Evolutionary conservation across 2,113 vertebrate species (phyloP).

Genomic region (Neopipo cinnamomea): DNA sequence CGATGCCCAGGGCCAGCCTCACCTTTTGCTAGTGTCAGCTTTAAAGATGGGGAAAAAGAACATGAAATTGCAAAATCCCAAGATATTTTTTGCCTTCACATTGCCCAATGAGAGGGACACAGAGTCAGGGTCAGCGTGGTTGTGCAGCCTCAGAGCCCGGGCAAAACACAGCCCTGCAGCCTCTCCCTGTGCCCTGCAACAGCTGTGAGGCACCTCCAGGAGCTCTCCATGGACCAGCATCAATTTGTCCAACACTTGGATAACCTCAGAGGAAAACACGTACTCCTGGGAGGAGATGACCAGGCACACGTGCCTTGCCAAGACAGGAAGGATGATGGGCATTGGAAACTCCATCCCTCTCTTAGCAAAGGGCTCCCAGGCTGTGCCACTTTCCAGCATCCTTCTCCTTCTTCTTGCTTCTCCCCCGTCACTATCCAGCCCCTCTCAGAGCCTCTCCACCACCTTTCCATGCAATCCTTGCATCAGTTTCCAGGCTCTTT

Average conservation of each 20-base stretch:
- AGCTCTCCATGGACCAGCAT: neutral
- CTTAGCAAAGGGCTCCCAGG: neutral
- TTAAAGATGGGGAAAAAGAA: neutral
- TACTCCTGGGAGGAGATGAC: neutral
- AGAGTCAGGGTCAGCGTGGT: accelerated
- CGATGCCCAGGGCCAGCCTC: neutral
- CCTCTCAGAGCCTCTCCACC: neutral
- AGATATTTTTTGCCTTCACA: neutral
- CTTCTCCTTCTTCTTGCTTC: neutral
- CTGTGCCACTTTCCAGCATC: neutral
- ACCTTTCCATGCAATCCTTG: neutral
- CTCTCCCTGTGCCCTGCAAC: neutral
- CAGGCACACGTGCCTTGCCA: neutral
- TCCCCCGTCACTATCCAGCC: neutral
- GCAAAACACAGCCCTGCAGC: neutral
- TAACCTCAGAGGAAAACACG: neutral
- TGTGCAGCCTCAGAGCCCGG: neutral
- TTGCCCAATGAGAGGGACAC: neutral
- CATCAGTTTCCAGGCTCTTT: neutral
- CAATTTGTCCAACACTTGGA: accelerated
- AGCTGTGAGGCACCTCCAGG: neutral
- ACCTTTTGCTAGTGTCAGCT: neutral
- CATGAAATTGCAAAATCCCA: neutral
- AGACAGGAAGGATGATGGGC: accelerated
- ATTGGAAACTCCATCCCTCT: neutral